These are phyloP conservation scores for Sphenodon punctatus DNA, from an alignment of 2,797 vertebrate species.

Conservation along the genomic window DNA sequence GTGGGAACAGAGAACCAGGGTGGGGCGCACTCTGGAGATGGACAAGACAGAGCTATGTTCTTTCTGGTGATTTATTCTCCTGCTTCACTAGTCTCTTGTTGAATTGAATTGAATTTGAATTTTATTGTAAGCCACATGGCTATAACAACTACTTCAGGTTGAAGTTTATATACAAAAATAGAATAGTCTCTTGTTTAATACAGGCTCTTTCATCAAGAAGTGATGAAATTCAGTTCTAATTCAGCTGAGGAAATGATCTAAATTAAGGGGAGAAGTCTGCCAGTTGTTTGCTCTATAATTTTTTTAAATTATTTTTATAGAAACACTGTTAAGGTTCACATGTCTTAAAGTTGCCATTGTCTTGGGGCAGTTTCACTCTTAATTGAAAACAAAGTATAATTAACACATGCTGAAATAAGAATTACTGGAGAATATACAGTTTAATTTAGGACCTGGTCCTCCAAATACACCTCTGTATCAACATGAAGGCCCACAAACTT, in stretches of 20 bases:
- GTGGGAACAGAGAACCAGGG: accelerated
- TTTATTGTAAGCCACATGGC: too few relatives aligned
- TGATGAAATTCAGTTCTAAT: too few relatives aligned
- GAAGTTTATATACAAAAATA: too few relatives aligned
- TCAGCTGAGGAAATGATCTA: background rate
- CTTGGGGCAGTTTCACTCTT: background rate
- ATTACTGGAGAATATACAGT: background rate
- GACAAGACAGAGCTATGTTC: background rate
- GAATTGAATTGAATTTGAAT: too few relatives aligned
- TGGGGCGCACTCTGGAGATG: background rate
- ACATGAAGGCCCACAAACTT: accelerated
- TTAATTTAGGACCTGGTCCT: background rate
- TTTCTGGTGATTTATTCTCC: background rate
- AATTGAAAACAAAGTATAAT: background rate
- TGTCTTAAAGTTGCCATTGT: background rate
- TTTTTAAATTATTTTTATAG: background rate
- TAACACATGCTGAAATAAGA: background rate
- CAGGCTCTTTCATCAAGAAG: too few relatives aligned
- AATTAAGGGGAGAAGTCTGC: background rate
- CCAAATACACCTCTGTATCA: background rate
- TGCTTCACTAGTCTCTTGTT: background rate
- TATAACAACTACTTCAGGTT: too few relatives aligned
- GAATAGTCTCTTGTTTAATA: too few relatives aligned
- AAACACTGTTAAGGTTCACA: background rate
- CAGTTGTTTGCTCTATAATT: background rate